These are phyloP conservation scores for Arge pagana DNA, from an alignment of 2,888 invertebrate species.

Conservation along the genomic window DNA sequence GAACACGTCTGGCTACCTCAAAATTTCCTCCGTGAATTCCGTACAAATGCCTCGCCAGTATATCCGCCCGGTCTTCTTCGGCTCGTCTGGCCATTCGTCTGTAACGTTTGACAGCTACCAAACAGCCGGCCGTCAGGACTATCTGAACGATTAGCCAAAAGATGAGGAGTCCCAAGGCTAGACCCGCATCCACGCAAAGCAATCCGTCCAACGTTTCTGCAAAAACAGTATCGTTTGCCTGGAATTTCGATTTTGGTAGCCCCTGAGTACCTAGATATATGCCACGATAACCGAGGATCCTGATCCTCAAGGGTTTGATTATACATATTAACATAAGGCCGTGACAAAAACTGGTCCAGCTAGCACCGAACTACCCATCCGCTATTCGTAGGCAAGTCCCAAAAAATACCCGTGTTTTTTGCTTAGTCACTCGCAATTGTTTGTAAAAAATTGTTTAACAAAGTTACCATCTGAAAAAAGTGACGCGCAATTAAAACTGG, in stretches of 20 bases:
- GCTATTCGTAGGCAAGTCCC: too few relatives aligned
- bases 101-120: constrained; percentile 63
- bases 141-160: constrained; percentile 68
- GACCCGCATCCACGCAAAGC: constrained; percentile 68
- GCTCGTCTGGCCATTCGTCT: constrained; percentile 45
- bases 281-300: too few relatives aligned
- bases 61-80: constrained; percentile 50
- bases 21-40: constrained; percentile 53
- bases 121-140: constrained; percentile 61
- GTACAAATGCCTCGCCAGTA: constrained; percentile 50
- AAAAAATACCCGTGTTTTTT: too few relatives aligned
- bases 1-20: constrained; percentile 48
- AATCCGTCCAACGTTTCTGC: constrained; percentile 49
- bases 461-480: too few relatives aligned
- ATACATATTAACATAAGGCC: constrained; percentile 19
- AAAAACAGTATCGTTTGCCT: too few relatives aligned
- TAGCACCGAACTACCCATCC: too few relatives aligned
- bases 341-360: constrained; percentile 10
- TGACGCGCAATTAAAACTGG: too few relatives aligned
- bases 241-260: too few relatives aligned
- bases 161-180: constrained; percentile 69
- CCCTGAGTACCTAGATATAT: too few relatives aligned
- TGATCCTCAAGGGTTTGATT: constrained; percentile 20
- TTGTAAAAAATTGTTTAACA: too few relatives aligned
- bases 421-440: too few relatives aligned